Percentiles rank a stretch among this genome's conserved stretches.
phyloP scores from a whole-genome alignment of 2,797 vertebrate genomes.

The Epinephelus malabaricus region DNA sequence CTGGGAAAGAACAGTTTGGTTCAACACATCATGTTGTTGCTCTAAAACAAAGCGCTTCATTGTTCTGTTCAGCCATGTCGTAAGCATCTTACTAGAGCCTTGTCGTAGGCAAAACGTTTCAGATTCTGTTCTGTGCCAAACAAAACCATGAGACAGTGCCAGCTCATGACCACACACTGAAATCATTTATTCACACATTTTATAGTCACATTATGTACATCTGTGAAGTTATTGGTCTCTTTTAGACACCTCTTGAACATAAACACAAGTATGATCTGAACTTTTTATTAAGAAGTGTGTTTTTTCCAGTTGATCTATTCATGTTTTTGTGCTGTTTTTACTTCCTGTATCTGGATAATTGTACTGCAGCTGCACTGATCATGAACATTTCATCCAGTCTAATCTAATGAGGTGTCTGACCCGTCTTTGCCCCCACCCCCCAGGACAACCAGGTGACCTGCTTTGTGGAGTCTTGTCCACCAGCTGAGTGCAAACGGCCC shows the following conservation, averaged over 20 bases:
- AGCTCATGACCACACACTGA: neutral
- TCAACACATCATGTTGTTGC: slow-evolving; percentile 12
- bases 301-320: neutral
- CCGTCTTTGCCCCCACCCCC: neutral
- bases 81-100: neutral
- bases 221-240: neutral
- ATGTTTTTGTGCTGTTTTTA: slow-evolving; percentile 2
- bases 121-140: slow-evolving; percentile 5
- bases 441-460: slow-evolving; percentile 95
- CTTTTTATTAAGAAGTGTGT: too few relatives aligned
- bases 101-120: neutral
- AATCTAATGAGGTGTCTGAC: slow-evolving; percentile 19
- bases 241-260: neutral
- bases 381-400: slow-evolving; percentile 7
- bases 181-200: neutral
- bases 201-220: neutral
- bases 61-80: slow-evolving; percentile 20
- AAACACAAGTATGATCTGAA: neutral
- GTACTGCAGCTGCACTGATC: slow-evolving; percentile 1
- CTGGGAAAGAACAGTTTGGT: slow-evolving; percentile 11
- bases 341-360: neutral
- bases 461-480: slow-evolving; percentile 92
- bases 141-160: neutral
- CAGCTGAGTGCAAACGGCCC: slow-evolving; percentile 84
- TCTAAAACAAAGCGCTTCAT: slow-evolving; percentile 33